Conservation (phyloP, 1,140 invertebrate species). For the Bombus breviceps region DNA sequence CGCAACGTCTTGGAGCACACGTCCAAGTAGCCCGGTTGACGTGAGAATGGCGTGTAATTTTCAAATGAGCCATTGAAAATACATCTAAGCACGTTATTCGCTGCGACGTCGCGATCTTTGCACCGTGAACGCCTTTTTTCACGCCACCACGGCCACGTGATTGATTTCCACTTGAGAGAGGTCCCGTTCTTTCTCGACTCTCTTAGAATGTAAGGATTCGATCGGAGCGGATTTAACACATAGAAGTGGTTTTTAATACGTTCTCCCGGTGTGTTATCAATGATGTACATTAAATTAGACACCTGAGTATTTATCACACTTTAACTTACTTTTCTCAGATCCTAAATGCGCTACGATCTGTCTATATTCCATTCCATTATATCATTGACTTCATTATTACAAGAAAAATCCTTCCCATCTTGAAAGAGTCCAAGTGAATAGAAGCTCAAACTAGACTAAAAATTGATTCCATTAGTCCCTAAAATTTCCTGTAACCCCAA, state of each 20-base stretch:
- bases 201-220: no score
- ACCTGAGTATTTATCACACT: no score
- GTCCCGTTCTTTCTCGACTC: no score
- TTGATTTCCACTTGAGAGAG: slow-evolving; percentile 8
- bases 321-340: no score
- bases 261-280: no score
- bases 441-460: background rate
- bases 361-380: no score
- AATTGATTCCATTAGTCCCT: background rate
- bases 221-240: no score
- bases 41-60: slow-evolving; percentile 67
- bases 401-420: background rate
- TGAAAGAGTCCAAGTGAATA: background rate
- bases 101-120: slow-evolving; percentile 28
- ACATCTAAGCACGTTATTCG: slow-evolving; percentile 31
- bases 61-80: slow-evolving; percentile 64
- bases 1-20: slow-evolving; percentile 53
- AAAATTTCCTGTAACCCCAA: background rate
- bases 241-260: no score
- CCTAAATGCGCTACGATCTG: no score
- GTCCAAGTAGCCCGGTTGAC: slow-evolving; percentile 52
- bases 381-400: no score
- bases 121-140: background rate
- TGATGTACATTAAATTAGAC: no score
- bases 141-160: background rate